Conservation (phyloP, 2,797 vertebrate species). For the Sebastiscus albofasciatus region DNA sequence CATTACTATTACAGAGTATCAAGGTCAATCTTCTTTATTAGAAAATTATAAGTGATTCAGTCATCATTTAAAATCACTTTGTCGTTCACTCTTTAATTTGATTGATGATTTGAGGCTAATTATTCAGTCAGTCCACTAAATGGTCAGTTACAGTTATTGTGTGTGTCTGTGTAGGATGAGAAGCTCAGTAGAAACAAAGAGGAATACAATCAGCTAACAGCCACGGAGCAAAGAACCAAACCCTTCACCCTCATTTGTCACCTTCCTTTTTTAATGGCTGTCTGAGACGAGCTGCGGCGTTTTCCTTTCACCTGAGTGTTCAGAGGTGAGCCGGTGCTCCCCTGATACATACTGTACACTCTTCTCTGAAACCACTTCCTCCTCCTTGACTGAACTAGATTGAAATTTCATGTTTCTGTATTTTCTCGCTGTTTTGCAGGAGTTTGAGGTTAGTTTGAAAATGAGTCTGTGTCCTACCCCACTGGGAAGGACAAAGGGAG, state of each 20-base stretch:
- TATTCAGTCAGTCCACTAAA: neutral
- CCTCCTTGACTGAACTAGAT: constrained; percentile 29
- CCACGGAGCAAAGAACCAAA: neutral
- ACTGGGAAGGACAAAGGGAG: constrained; percentile 33
- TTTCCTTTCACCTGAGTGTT: constrained; percentile 14
- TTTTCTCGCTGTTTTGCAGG: constrained; percentile 12
- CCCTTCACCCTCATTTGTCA: neutral
- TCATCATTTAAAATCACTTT: neutral
- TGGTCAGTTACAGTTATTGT: neutral
- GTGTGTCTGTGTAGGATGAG: neutral
- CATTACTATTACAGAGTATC: neutral
- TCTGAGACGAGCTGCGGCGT: neutral
- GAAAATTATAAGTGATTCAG: neutral
- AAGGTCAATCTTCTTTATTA: neutral
- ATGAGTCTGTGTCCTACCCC: constrained; percentile 25
- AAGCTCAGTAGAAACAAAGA: neutral
- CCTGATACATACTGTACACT: neutral
- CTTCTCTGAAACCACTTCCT: constrained; percentile 12
- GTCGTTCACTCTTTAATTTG: neutral
- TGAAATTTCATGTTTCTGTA: constrained; percentile 32
- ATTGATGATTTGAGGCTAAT: neutral
- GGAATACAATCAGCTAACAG: neutral
- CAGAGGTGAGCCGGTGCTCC: constrained; percentile 10
- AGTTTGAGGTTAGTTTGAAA: constrained; percentile 48
- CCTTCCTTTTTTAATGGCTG: constrained; percentile 2